A percentile compares a stretch with the other conserved stretches of the same genome.
Evolutionary conservation across 2,888 invertebrate species (phyloP).

Genomic region (Drosophila tripunctata): DNA sequence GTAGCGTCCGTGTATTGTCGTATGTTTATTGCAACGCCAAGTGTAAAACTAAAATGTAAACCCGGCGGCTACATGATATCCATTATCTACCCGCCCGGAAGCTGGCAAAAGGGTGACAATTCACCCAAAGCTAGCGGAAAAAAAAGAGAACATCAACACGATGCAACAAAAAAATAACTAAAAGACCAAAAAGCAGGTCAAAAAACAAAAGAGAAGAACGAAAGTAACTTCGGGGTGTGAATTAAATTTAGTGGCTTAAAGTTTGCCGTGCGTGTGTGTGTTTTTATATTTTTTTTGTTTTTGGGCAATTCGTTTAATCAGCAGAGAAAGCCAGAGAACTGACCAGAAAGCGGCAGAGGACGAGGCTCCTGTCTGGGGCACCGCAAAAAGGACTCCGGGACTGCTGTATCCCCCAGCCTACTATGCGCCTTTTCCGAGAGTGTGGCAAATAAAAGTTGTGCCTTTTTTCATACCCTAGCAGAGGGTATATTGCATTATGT

Average conservation of each 20-base stretch:
- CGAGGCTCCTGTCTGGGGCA: not conserved
- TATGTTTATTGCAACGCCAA: conserved; percentile 72
- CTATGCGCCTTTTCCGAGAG: not conserved
- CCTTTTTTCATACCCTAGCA: too few species aligned
- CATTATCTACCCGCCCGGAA: conserved; percentile 56
- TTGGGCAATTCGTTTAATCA: conserved; percentile 72
- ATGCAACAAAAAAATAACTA: conserved; percentile 26
- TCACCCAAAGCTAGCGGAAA: conserved; percentile 12
- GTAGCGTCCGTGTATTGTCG: conserved; percentile 56
- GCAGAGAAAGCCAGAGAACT: conserved; percentile 55
- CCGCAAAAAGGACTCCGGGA: conserved; percentile 17
- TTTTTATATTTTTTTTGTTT: conserved; percentile 18
- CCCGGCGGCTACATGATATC: conserved; percentile 71
- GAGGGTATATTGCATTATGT: too few species aligned
- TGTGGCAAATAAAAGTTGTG: conserved; percentile 63
- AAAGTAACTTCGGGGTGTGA: conserved; percentile 50
- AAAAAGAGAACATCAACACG: conserved; percentile 41
- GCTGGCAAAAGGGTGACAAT: conserved; percentile 27
- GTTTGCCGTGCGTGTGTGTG: conserved; percentile 29
- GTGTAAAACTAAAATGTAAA: conserved; percentile 72
- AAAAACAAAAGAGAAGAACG: conserved; percentile 25
- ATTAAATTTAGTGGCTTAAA: conserved; percentile 72
- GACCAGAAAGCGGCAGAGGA: conserved; percentile 32
- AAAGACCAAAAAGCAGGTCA: not conserved
- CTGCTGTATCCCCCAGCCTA: conserved; percentile 5